phyloP scores from a whole-genome alignment of 1,140 invertebrate species.

The Pissodes strobi region DNA sequence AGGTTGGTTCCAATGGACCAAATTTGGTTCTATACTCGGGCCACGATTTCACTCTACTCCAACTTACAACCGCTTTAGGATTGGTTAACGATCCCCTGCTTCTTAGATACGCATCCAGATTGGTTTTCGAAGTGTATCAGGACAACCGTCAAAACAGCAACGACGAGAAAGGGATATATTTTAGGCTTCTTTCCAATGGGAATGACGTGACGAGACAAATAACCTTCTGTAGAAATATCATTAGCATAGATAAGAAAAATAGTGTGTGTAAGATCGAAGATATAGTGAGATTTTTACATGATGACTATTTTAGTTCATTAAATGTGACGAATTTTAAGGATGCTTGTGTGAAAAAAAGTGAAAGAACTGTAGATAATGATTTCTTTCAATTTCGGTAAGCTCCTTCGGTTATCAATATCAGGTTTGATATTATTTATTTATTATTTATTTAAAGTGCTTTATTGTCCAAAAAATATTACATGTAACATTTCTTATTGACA shows the following conservation, averaged over 20 bases:
- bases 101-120: slow-evolving; percentile 79
- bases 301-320: slow-evolving; percentile 79
- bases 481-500: no score
- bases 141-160: slow-evolving; percentile 55
- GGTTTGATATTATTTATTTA: no score
- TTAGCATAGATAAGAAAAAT: slow-evolving; percentile 60
- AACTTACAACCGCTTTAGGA: slow-evolving; percentile 78
- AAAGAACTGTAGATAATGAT: slow-evolving; percentile 1
- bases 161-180: slow-evolving; percentile 72
- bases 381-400: slow-evolving; percentile 29
- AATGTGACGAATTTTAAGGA: slow-evolving; percentile 86
- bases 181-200: slow-evolving; percentile 84
- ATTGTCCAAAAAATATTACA: no score
- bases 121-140: slow-evolving; percentile 82
- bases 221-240: slow-evolving; percentile 74
- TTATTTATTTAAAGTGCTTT: no score
- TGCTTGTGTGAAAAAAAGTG: slow-evolving; percentile 61
- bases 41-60: slow-evolving; percentile 87
- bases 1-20: slow-evolving; percentile 70
- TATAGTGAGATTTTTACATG: slow-evolving; percentile 81
- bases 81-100: slow-evolving; percentile 63
- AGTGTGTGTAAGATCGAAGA: slow-evolving; percentile 82
- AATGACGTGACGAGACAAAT: slow-evolving; percentile 81
- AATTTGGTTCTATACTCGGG: slow-evolving; percentile 87
- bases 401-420: no score